A percentile compares a stretch with the other conserved stretches of the same genome.
Conservation (phyloP, 1,140 invertebrate genomes). For the Trichomalopsis sarcophagae region DNA sequence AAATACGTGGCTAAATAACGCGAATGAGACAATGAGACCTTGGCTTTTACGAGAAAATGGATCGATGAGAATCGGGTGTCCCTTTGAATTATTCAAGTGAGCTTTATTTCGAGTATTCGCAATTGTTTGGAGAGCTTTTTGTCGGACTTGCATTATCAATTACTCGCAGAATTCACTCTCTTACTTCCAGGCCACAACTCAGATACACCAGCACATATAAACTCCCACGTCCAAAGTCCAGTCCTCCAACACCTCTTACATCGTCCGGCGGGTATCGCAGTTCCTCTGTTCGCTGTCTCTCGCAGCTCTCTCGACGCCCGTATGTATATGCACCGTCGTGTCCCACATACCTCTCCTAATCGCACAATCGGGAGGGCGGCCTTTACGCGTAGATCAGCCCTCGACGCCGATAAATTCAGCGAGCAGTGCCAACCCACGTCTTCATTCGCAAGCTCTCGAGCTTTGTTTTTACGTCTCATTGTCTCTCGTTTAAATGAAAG, state of each 20-base stretch:
- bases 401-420: not conserved
- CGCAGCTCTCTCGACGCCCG: not conserved
- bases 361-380: not conserved
- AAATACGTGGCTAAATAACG: not conserved
- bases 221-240: too few relatives aligned
- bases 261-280: not conserved
- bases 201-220: too few relatives aligned
- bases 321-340: not conserved
- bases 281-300: not conserved
- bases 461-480: too few relatives aligned
- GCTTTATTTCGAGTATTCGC: not conserved
- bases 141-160: too few relatives aligned
- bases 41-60: not conserved
- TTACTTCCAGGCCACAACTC: too few relatives aligned
- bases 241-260: too few relatives aligned
- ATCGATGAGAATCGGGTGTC: not conserved
- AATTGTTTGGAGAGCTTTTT: too few relatives aligned
- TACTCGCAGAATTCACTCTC: too few relatives aligned
- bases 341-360: not conserved
- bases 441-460: not conserved
- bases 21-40: not conserved
- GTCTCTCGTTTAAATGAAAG: too few relatives aligned
- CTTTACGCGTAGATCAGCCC: not conserved
- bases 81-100: not conserved
- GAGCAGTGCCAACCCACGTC: not conserved